Evolutionary conservation across 2,888 invertebrate species (phyloP), one percentile per base, ranked within the genome.

Genomic region (Embidobia sp.): DNA sequence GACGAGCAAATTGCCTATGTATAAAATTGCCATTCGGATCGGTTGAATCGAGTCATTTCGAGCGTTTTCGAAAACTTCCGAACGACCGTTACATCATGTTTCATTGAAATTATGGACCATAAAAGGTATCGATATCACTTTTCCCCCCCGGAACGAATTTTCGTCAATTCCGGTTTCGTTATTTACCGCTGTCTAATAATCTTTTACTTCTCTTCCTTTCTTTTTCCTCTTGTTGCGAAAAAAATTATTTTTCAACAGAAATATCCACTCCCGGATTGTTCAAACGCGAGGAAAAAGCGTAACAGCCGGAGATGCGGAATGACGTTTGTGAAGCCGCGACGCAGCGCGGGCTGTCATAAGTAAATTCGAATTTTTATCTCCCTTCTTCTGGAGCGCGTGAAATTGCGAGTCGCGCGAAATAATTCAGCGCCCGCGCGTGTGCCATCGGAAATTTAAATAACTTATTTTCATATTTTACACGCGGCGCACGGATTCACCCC

Each of bases 161-260:
- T n/a, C n/a, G n/a, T n/a, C n/a, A n/a, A n/a, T n/a, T n/a, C n/a
- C n/a, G n/a, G n/a, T n/a, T n/a, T n/a, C n/a, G n/a, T n/a, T n/a
- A n/a, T n/a, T n/a, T n/a, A n/a, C n/a, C n/a, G n/a, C n/a, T n/a
- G n/a, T n/a, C n/a, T n/a, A n/a, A n/a, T n/a, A n/a, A n/a, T n/a
- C n/a, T n/a, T n/a, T n/a, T n/a, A n/a, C n/a, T n/a, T n/a, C n/a
- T n/a, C n/a, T n/a, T n/a, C n/a, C n/a, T n/a, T n/a, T n/a, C n/a
- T n/a, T n/a, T 46, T 33, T 49, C 11, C 22, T 19, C 3, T 40
- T 40, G 31, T 7, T 44, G 19, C 11, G 26, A n/a, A 37, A 15
- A 16, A 48, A 63, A 37, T 63, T 16, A 48, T 63, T 63, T 48
- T 63, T 63, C 61, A 48, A 37, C 26, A 13, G 29, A 29, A 26